Evolutionary conservation across 2,797 vertebrate species (phyloP).

Genomic region (Gobio occitaniae): DNA sequence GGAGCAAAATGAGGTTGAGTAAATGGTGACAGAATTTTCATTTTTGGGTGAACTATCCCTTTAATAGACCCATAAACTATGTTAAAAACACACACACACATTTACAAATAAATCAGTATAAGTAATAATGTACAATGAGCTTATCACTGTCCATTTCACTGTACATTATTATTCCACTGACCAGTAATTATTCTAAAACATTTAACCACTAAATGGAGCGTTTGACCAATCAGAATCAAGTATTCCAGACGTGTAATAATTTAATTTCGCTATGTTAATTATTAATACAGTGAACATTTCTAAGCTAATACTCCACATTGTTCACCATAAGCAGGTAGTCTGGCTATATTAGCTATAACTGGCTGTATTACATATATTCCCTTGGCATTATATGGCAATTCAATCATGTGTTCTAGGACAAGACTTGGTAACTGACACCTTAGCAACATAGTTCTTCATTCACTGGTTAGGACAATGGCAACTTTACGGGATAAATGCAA

Average conservation of each 20-base stretch:
- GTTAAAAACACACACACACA: too few species aligned
- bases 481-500: neutral
- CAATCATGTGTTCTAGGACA: neutral
- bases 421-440: constrained; percentile 10
- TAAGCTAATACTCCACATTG: constrained; percentile 9
- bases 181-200: neutral
- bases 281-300: neutral
- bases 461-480: constrained; percentile 24
- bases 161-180: neutral
- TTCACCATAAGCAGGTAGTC: neutral
- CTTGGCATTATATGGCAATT: neutral
- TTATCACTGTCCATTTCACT: neutral
- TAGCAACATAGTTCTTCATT: constrained; percentile 30
- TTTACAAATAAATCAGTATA: neutral
- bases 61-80: too few species aligned
- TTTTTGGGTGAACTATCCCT: too few species aligned
- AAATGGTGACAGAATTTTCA: too few species aligned
- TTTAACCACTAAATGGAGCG: neutral
- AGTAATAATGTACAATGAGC: neutral
- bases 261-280: neutral
- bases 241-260: neutral
- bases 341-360: neutral
- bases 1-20: too few species aligned
- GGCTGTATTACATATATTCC: neutral
- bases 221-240: neutral